A percentile compares a stretch with the other conserved stretches of the same genome.
Evolutionary conservation across 2,113 vertebrate species (phyloP).

Genomic region (Calyptomena viridis): DNA sequence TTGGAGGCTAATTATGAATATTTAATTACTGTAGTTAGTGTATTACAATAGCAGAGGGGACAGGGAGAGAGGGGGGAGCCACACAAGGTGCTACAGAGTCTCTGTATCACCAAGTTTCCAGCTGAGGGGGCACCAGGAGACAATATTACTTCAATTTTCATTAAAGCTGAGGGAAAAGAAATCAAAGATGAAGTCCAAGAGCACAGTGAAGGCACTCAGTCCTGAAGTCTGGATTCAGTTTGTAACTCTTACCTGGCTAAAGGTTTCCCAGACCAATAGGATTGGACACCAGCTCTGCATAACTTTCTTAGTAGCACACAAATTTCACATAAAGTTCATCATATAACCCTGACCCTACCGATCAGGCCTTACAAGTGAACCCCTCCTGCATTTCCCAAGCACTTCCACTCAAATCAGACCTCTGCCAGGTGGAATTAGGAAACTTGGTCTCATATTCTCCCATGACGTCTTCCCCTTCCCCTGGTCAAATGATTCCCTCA

Average conservation of each 20-base stretch:
- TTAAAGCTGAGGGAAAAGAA: not conserved
- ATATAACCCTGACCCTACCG: fast-evolving
- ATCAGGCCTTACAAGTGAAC: not conserved
- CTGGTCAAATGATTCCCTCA: not conserved
- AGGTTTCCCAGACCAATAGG: not conserved
- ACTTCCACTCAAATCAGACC: not conserved
- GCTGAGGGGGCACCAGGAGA: not conserved
- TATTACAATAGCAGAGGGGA: not conserved
- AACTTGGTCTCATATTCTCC: not conserved
- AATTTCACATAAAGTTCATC: not conserved
- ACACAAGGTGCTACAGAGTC: not conserved
- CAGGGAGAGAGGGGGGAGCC: fast-evolving
- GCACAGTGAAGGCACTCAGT: not conserved
- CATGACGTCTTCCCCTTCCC: no score
- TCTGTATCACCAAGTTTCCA: not conserved
- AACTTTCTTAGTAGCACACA: not conserved
- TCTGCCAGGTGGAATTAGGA: not conserved
- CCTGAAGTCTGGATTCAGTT: not conserved
- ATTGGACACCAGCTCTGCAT: fast-evolving
- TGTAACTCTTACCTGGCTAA: not conserved
- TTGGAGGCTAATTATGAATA: not conserved
- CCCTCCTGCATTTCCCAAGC: not conserved
- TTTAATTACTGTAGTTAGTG: not conserved
- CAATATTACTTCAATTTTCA: not conserved
- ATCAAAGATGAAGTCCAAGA: not conserved